phyloP scores from a whole-genome alignment of 2,888 invertebrate species.

The Anticlea derivata region DNA sequence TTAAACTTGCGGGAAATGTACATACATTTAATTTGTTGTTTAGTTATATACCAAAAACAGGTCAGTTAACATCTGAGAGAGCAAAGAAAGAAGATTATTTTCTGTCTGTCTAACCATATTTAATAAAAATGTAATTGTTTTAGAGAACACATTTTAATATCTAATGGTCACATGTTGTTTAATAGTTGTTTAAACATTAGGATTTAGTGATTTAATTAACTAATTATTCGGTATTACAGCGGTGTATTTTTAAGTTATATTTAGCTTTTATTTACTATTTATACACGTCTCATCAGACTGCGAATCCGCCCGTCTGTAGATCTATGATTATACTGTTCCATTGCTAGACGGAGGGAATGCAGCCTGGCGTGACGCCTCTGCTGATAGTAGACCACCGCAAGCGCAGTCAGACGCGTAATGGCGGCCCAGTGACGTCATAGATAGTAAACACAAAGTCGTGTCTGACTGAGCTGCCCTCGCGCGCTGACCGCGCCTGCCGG shows the following conservation, averaged over 20 bases:
- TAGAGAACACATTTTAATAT: slow-evolving; percentile 6
- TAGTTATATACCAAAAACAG: slow-evolving; percentile 58
- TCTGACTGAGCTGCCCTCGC: not conserved
- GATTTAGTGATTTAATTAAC: slow-evolving; percentile 6
- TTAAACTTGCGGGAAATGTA: slow-evolving; percentile 11
- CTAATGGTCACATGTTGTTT: slow-evolving; percentile 10
- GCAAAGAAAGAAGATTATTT: slow-evolving; percentile 2
- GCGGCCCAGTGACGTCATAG: not conserved
- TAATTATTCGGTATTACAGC: slow-evolving; percentile 24
- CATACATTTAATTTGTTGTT: slow-evolving; percentile 27
- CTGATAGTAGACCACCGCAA: not conserved
- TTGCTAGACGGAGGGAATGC: not conserved
- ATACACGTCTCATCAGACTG: not conserved
- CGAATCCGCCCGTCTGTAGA: not conserved
- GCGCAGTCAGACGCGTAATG: not conserved
- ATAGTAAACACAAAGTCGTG: not conserved
- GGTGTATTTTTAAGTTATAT: slow-evolving; percentile 19
- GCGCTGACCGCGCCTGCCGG: not conserved
- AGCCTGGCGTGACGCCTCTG: not conserved
- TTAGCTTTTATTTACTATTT: not conserved
- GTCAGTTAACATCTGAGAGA: slow-evolving; percentile 48
- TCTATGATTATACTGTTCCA: not conserved
- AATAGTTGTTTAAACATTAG: slow-evolving; percentile 5
- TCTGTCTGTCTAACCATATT: slow-evolving; percentile 3
- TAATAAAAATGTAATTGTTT: not conserved